Evolutionary conservation across 2,888 invertebrate genomes (phyloP).

Genomic region (Pristionchus japonicus): DNA sequence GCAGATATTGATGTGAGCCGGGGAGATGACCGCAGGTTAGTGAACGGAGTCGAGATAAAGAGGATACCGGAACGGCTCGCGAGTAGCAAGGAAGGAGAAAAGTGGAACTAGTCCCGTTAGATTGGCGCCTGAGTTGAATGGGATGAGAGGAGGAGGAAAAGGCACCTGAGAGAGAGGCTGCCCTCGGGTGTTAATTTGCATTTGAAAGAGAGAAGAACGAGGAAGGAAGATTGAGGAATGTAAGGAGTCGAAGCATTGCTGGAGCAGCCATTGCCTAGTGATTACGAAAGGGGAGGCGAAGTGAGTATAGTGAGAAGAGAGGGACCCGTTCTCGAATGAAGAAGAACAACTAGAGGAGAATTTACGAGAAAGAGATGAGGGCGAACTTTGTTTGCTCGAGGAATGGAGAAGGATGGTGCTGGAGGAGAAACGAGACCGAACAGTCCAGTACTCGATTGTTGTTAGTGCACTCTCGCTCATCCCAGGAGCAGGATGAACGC

Average conservation of each 20-base stretch:
- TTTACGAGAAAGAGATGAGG: not conserved
- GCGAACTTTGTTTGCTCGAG: conserved; percentile 13
- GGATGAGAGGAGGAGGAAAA: not conserved
- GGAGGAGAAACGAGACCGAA: not conserved
- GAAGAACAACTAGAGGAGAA: not conserved
- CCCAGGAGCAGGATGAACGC: not conserved
- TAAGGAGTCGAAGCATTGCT: not conserved
- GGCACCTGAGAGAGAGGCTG: not conserved
- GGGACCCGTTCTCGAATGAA: not conserved
- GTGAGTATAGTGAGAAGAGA: not conserved
- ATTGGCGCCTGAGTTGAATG: not conserved
- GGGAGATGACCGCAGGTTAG: not conserved
- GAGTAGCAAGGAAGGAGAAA: not conserved
- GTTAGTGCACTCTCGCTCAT: not conserved
- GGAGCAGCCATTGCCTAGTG: not conserved
- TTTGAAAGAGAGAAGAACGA: not conserved
- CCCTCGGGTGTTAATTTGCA: not conserved
- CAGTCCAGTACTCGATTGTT: not conserved
- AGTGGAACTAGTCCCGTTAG: not conserved
- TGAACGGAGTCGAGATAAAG: not conserved
- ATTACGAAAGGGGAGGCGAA: not conserved
- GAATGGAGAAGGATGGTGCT: not conserved
- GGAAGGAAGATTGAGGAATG: not conserved
- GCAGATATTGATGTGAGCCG: not conserved
- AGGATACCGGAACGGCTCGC: not conserved